Conservation (phyloP, 1,140 invertebrate genomes). For the Antheraea pernyi region DNA sequence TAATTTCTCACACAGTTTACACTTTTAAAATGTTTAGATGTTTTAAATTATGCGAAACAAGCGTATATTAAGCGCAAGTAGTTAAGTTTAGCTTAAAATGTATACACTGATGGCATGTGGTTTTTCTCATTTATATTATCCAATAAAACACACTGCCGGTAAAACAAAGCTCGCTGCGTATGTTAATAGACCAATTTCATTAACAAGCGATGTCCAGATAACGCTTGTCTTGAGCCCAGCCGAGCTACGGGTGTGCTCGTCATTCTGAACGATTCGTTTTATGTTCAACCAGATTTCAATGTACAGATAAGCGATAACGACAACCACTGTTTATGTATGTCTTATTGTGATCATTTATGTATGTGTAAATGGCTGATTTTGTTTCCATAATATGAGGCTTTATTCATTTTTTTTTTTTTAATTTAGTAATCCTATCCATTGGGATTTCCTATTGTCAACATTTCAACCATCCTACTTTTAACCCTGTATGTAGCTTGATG, state of each 20-base stretch:
- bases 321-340: conserved; percentile 25
- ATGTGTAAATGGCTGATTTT: neutral
- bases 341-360: conserved; percentile 6
- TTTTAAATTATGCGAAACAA: too few species aligned
- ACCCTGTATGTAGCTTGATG: too few species aligned
- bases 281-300: conserved; percentile 23
- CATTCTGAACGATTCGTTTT: conserved; percentile 40
- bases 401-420: too few species aligned
- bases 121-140: neutral
- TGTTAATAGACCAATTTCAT: conserved; percentile 49
- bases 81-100: too few species aligned
- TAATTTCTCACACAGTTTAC: too few species aligned
- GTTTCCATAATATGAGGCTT: too few species aligned
- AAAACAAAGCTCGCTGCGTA: conserved; percentile 28
- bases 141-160: neutral
- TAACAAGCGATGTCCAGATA: conserved; percentile 44
- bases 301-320: conserved; percentile 15
- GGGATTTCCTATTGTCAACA: too few species aligned
- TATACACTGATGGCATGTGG: neutral
- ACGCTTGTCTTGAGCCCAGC: conserved; percentile 25
- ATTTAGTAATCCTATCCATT: too few species aligned
- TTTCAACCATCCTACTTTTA: too few species aligned
- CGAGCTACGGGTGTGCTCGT: conserved; percentile 15
- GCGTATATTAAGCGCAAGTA: too few species aligned
- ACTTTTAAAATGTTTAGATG: too few species aligned